Conservation (phyloP, 2,888 invertebrate genomes). For the Melanotus villosus region DNA sequence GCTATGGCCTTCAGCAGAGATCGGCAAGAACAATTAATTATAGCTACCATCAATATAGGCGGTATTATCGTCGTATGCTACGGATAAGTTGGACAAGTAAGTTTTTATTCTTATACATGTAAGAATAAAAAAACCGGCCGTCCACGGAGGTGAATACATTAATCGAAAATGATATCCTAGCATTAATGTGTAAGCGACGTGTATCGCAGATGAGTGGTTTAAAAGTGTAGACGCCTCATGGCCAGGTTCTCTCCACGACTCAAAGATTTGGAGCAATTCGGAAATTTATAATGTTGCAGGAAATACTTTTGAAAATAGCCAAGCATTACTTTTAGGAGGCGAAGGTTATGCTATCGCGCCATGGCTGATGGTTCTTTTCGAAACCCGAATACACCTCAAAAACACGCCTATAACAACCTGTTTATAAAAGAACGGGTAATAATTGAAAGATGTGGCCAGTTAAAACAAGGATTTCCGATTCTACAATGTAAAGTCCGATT, state of each 20-base stretch:
- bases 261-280: slow-evolving; percentile 39
- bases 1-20: too few species aligned
- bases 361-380: slow-evolving; percentile 48
- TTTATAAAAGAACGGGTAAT: slow-evolving; percentile 48
- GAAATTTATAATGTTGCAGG: slow-evolving; percentile 6
- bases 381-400: slow-evolving; percentile 40
- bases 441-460: too few species aligned
- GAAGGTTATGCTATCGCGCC: slow-evolving; percentile 49
- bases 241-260: slow-evolving; percentile 44
- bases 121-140: slow-evolving; percentile 27
- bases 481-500: too few species aligned
- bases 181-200: slow-evolving; percentile 42
- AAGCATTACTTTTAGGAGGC: slow-evolving; percentile 41
- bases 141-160: slow-evolving; percentile 39
- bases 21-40: too few species aligned
- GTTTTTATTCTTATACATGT: too few species aligned
- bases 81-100: too few species aligned
- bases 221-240: slow-evolving; percentile 39
- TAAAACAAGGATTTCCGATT: slow-evolving; percentile 43
- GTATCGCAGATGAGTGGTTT: slow-evolving; percentile 38
- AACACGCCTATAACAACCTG: too few species aligned
- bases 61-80: too few species aligned
- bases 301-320: too few species aligned
- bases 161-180: slow-evolving; percentile 41
- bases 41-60: too few species aligned